Evolutionary conservation across 1,140 invertebrate genomes (phyloP), one percentile per base, ranked within the genome.

Genomic region (Scaptomyza hsui): DNA sequence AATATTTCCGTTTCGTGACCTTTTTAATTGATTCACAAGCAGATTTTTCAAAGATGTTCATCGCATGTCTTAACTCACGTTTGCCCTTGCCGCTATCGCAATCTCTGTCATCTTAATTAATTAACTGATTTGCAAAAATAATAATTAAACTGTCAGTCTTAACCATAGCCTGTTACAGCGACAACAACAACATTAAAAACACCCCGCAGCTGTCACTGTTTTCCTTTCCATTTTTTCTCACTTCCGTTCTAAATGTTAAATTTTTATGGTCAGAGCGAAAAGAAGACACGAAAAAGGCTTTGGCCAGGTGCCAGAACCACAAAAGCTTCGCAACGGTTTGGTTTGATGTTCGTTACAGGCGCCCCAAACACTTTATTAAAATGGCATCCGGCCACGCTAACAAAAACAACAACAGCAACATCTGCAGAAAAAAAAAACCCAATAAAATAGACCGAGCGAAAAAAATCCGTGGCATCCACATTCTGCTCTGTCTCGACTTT

Each of bases 311-410:
- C 69, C 69, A 72, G 69, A 52, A 26, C 16, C 49, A 49, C 49
- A 61, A 12, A 48, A 42, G 63, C 60, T 9, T 72, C 61, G 52
- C 63, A 57, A 45, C 37, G 61, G 42, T 63, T 37, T 41, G 61
- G 37, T 59, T 29, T 29, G 6, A n/a, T n/a, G 26, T 37, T 37
- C 45, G 42, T 59, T 79, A 65, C 76, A 71, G 71, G 64, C 70
- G 61, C 75, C 79, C 75, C 79, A 83, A 83, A 83, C 79, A 83
- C 79, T 83, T 83, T 85, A 83, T 85, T 83, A 83, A 83, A 83
- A 83, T 85, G 80, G 75, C 72, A 83, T 83, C 80, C 79, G 79
- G 79, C 71, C 67, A 65, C 52, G 80, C 53, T 65, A 67, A 65
- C 65, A 64, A 45, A 47, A 81, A 61, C 74, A 79, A 72, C 49